Evolutionary conservation across 2,113 vertebrate genomes (phyloP).

Genomic region (Morone saxatilis): DNA sequence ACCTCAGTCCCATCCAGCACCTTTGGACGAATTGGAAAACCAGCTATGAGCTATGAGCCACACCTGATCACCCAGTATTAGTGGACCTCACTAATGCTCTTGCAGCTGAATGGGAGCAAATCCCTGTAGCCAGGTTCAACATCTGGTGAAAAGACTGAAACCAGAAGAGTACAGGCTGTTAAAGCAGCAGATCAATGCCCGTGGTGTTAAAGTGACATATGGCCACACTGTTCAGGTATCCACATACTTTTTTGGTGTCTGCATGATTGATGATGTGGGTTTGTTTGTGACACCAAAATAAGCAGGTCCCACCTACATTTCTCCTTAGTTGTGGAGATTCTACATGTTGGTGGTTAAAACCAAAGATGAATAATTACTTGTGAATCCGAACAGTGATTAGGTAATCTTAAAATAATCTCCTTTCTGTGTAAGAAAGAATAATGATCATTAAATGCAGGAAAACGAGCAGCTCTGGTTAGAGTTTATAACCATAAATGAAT

Average conservation of each 20-base stretch:
- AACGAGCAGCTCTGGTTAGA: background rate
- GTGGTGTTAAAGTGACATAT: background rate
- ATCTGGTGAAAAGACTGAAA: background rate
- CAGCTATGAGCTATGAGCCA: background rate
- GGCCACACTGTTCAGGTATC: background rate
- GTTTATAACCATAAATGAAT: slow-evolving; percentile 49
- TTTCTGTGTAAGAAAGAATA: background rate
- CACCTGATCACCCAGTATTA: background rate
- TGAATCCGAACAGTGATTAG: background rate
- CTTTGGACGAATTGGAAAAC: background rate
- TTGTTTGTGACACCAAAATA: background rate
- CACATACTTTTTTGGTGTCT: too few relatives aligned
- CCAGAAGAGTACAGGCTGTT: background rate
- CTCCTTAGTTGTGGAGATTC: background rate
- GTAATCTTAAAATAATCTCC: background rate
- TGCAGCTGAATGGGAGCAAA: background rate
- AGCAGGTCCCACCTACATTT: background rate
- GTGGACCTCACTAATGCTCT: background rate
- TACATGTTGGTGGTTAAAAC: background rate
- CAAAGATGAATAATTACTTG: background rate
- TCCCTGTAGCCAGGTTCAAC: background rate
- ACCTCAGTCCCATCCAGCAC: background rate
- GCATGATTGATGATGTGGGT: too few relatives aligned
- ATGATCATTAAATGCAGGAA: background rate
- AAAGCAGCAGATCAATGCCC: background rate